A percentile compares a stretch with the other conserved stretches of the same genome.
phyloP scores from a whole-genome alignment of 1,140 invertebrate genomes.

The Halesus radiatus region DNA sequence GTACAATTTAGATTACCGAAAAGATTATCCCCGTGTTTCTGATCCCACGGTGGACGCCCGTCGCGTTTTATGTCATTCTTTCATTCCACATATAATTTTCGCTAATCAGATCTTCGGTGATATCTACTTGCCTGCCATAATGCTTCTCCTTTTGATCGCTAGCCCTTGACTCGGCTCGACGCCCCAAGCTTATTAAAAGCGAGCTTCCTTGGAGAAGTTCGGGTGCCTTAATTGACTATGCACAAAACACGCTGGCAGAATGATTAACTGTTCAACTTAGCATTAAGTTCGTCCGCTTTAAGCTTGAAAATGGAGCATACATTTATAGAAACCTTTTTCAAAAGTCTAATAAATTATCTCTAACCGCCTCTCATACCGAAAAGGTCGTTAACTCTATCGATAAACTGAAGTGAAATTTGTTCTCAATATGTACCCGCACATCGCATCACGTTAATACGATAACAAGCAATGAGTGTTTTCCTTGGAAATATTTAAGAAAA shows the following conservation, averaged over 20 bases:
- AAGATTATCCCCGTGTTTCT: conserved; percentile 33
- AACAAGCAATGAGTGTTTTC: neutral
- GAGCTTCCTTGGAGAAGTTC: neutral
- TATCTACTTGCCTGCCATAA: conserved; percentile 14
- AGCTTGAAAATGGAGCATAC: conserved; percentile 18
- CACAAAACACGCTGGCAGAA: conserved; percentile 1
- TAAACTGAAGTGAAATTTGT: neutral
- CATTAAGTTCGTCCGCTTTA: neutral
- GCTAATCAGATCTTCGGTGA: conserved; percentile 40
- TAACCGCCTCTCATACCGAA: too few species aligned
- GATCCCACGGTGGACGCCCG: conserved; percentile 40
- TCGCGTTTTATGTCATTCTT: conserved; percentile 38
- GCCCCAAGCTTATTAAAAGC: neutral
- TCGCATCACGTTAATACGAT: neutral
- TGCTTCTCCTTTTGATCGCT: neutral
- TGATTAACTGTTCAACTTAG: conserved; percentile 1
- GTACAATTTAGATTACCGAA: conserved; percentile 38
- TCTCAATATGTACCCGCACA: neutral
- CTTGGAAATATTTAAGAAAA: neutral
- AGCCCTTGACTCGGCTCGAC: neutral
- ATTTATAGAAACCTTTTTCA: conserved; percentile 2
- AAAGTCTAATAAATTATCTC: too few species aligned
- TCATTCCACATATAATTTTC: conserved; percentile 35
- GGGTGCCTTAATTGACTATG: conserved; percentile 22
- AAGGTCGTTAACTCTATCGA: neutral